phyloP scores from a whole-genome alignment of 2,797 vertebrate species.

The Novumbra hubbsi region DNA sequence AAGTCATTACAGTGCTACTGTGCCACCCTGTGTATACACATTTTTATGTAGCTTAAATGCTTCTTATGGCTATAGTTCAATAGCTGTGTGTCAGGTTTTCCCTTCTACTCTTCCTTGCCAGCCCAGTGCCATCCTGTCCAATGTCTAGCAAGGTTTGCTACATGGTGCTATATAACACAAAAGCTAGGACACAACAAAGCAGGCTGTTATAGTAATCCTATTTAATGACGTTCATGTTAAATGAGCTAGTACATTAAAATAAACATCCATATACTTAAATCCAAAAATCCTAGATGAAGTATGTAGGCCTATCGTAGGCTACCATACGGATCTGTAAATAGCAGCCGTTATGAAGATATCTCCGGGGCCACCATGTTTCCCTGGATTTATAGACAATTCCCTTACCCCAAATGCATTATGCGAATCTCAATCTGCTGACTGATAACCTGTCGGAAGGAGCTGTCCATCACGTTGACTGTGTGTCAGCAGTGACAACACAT shows the following conservation, averaged over 20 bases:
- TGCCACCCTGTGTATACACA: not conserved
- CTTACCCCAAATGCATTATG: not conserved
- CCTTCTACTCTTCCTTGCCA: not conserved
- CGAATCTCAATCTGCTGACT: slow-evolving; percentile 11
- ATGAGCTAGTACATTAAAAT: no score
- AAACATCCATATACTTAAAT: no score
- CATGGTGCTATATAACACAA: slow-evolving; percentile 4
- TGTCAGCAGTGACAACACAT: not conserved
- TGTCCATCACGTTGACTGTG: not conserved
- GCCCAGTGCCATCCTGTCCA: not conserved
- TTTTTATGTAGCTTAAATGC: not conserved
- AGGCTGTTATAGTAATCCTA: not conserved
- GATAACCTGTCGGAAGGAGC: slow-evolving; percentile 6
- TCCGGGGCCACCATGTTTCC: slow-evolving; percentile 1
- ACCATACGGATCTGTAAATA: slow-evolving; percentile 20
- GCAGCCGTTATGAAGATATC: slow-evolving; percentile 23
- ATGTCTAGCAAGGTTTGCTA: not conserved
- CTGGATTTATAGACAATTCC: slow-evolving; percentile 19
- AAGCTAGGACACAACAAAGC: not conserved
- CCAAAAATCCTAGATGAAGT: slow-evolving; percentile 25
- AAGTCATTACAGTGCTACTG: no score
- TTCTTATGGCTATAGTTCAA: not conserved
- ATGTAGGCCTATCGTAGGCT: not conserved
- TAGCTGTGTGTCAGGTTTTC: not conserved
- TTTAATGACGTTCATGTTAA: no score